Base-by-base conservation (phyloP, 2,113 vertebrate genomes). In the Tylochromis polylepis region DNA sequence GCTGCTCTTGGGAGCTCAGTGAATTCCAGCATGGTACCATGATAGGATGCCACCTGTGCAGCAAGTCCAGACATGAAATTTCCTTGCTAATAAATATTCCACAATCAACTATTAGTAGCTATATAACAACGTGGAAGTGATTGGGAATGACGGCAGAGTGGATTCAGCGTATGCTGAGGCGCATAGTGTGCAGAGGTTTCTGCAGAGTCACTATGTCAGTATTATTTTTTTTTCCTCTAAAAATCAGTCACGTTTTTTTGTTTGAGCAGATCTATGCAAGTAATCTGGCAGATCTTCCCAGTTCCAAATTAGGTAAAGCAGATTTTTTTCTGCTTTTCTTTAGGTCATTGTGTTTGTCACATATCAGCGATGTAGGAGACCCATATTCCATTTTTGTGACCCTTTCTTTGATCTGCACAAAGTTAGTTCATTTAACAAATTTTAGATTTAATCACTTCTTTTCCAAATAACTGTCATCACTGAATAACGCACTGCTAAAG, bases 371-470 rank as follows among this genome's bases (percentile, higher is more conserved):
- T 2, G 5, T 51, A 18, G 16, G 16, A 31, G 6, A 77, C 16
- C 31, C 4, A 31, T 5, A 49, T 77, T 77, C 6, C 15, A 29
- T 24, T 27, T 49, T 49, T 51, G 46, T 10, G 24, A 51, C 5
- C n/a, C 43, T 5, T 51, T 51, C 43, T 51, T 77, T 77, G 43
- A 77, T 77, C 27, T 77, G 18, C 46, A 77, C 72, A 77, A 77
- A 77, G 46, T 77, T 29, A 29, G 15, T 75, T 15, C 11, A 27
- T 58, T 83, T 55, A 75, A 12, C 5, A 34, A 91, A 83, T 58
- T 83, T 22, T 88, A 79, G 58, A 88, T 22, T 46, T 38, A 81
- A 85, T 86, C 49, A 31, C 70, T 5, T 36, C 53, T 49, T 56
- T 49, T 59, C 24, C 31, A 79, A 62, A 14, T 16, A 27, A 77